Evolutionary conservation across 2,797 vertebrate genomes (phyloP).

Genomic region (Chelidonichthys spinosus): DNA sequence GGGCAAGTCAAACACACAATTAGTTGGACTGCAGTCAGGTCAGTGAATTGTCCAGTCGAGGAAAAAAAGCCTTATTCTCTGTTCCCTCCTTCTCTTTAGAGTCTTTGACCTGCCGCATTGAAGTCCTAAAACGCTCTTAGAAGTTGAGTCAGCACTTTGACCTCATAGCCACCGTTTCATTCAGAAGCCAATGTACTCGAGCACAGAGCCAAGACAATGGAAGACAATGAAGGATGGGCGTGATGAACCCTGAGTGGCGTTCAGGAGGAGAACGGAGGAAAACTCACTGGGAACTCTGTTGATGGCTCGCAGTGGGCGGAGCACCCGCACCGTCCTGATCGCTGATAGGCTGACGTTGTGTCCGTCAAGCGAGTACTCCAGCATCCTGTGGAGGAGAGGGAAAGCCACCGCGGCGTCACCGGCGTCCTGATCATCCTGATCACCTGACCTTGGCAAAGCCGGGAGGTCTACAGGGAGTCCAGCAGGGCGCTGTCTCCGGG

Average conservation of each 20-base stretch:
- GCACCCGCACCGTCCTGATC: conserved; percentile 95
- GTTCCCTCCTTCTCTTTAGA: conserved; percentile 9
- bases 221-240: background rate
- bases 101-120: conserved; percentile 21
- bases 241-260: conserved; percentile 13
- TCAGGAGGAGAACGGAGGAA: conserved; percentile 24
- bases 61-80: conserved; percentile 5
- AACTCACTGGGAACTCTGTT: conserved; percentile 98
- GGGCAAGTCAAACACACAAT: conserved; percentile 21
- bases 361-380: conserved; percentile 97
- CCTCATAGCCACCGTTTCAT: conserved; percentile 33
- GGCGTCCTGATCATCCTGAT: conserved; percentile 65
- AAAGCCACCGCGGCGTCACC: conserved; percentile 57
- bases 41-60: conserved; percentile 14
- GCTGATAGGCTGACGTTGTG: conserved; percentile 97
- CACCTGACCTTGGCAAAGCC: conserved; percentile 70
- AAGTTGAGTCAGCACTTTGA: conserved; percentile 50
- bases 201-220: conserved; percentile 17
- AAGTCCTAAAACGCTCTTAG: conserved; percentile 7
- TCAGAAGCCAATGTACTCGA: conserved; percentile 23
- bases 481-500: conserved; percentile 46
- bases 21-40: conserved; percentile 13
- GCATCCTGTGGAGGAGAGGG: conserved; percentile 86
- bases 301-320: conserved; percentile 96
- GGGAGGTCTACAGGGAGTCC: conserved; percentile 52